Conservation (phyloP, 2,888 invertebrate genomes). For the Homarus gammarus region DNA sequence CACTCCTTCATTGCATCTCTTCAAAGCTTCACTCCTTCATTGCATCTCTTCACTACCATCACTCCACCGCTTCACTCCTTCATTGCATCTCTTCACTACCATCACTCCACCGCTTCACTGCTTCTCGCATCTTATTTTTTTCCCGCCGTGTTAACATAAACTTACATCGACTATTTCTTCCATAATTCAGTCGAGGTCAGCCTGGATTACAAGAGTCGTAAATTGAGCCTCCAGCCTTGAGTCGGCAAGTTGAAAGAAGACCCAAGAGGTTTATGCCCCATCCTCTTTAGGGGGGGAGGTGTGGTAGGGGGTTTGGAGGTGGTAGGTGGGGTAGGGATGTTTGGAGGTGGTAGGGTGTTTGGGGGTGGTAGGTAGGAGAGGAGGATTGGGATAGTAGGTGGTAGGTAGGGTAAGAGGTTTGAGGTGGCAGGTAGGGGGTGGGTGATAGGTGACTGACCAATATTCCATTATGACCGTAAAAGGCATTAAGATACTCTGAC, state of each 20-base stretch:
- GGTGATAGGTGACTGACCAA: conserved; percentile 41
- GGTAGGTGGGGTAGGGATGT: neutral
- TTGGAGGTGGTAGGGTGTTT: neutral
- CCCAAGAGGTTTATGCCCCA: neutral
- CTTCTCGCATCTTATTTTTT: neutral
- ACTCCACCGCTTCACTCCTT: no score
- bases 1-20: no score
- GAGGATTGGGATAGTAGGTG: neutral
- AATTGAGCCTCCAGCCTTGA: conserved; percentile 15
- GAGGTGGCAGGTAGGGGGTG: neutral
- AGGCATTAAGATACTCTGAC: conserved; percentile 4
- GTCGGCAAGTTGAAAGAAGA: conserved; percentile 42
- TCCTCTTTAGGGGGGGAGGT: neutral
- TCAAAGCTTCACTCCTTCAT: no score
- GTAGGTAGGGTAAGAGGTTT: neutral
- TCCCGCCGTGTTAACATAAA: neutral
- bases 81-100: no score
- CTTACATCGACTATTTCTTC: neutral
- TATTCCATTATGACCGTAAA: conserved; percentile 22
- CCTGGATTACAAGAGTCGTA: conserved; percentile 14
- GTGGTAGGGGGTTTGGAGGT: neutral
- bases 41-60: no score
- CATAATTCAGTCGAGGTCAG: neutral
- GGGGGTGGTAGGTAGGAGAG: neutral
- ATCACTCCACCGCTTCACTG: no score